phyloP scores from a whole-genome alignment of 2,113 vertebrate genomes.

The Girardinichthys multiradiatus region DNA sequence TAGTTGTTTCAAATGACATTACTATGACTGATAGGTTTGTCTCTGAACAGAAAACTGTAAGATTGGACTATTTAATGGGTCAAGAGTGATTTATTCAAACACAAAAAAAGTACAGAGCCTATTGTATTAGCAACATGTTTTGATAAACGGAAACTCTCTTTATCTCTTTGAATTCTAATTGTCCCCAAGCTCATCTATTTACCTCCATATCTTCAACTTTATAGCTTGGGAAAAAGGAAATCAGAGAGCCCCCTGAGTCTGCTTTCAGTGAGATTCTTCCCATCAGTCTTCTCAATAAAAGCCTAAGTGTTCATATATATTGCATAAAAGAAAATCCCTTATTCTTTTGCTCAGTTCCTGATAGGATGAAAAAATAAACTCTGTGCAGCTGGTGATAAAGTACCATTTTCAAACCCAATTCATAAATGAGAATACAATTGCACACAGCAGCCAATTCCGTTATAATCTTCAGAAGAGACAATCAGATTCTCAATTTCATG shows the following conservation, averaged over 20 bases:
- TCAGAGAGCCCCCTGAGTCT: background rate
- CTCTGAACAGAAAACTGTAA: background rate
- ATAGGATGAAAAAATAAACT: too few relatives aligned
- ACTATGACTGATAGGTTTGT: constrained; percentile 19
- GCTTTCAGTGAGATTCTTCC: constrained; percentile 6
- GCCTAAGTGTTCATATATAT: background rate
- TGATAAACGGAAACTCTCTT: background rate
- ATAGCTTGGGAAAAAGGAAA: background rate
- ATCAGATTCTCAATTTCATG: constrained; percentile 42
- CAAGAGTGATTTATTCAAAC: constrained; percentile 2
- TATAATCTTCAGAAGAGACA: too few relatives aligned
- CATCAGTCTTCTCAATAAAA: background rate
- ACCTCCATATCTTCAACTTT: background rate
- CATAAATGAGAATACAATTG: constrained; percentile 5
- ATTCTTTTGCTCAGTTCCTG: background rate
- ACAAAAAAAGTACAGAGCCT: background rate
- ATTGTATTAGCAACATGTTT: background rate
- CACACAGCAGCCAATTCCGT: constrained; percentile 25
- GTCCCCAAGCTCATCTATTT: background rate
- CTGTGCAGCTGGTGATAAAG: background rate
- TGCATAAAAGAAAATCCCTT: background rate
- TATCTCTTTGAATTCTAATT: background rate
- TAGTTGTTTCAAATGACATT: constrained; percentile 32
- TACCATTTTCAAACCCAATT: constrained; percentile 1
- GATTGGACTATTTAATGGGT: background rate